phyloP scores from a whole-genome alignment of 2,113 vertebrate genomes.

The Morone chrysops region DNA sequence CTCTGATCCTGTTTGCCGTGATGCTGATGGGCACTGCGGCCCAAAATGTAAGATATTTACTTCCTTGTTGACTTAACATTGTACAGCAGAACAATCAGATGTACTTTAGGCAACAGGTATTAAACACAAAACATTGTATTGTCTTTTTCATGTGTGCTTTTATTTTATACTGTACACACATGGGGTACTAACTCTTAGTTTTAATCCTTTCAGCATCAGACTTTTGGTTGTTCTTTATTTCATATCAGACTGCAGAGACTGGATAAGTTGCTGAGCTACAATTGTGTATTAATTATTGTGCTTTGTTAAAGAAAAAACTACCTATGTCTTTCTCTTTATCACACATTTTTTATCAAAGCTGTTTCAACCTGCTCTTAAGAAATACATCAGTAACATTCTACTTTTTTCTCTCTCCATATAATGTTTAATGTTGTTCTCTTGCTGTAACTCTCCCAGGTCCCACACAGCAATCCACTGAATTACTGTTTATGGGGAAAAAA shows the following conservation, averaged over 20 bases:
- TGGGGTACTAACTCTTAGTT: background rate
- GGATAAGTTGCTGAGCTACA: background rate
- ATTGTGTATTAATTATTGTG: background rate
- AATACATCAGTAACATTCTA: background rate
- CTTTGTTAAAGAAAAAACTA: background rate
- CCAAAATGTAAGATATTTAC: slow-evolving; percentile 63
- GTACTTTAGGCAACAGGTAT: background rate
- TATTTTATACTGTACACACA: background rate
- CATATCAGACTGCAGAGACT: background rate
- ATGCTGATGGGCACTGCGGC: slow-evolving; percentile 47
- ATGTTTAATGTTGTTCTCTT: background rate
- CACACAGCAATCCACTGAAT: background rate
- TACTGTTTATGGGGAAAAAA: background rate
- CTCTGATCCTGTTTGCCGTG: slow-evolving; percentile 54
- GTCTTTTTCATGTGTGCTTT: background rate
- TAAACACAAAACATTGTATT: background rate
- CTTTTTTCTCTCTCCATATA: background rate
- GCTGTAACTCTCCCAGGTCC: background rate
- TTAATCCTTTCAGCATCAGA: background rate
- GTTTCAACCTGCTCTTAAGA: background rate
- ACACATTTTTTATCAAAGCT: background rate
- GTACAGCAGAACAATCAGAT: background rate
- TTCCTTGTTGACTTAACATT: background rate
- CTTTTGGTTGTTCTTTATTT: background rate
- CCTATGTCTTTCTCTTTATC: background rate